These are phyloP conservation scores for Micrasema minimum DNA, from an alignment of 1,140 invertebrate species.

Conservation along the genomic window DNA sequence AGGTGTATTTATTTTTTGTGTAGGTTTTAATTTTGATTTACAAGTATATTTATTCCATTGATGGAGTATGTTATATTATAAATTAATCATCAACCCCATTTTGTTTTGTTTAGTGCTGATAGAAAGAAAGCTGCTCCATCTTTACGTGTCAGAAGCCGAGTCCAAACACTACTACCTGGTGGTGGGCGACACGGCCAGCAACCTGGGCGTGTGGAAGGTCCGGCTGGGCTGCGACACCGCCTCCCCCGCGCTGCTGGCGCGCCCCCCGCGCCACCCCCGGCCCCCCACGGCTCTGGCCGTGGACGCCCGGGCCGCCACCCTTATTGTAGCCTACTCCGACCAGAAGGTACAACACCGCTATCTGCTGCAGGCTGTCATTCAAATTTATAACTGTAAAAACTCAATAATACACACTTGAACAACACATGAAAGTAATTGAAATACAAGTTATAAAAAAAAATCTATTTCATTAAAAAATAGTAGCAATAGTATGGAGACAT, in stretches of 20 bases:
- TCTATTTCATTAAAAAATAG: no score
- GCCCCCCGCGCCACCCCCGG: conserved; percentile 74
- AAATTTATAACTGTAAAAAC: no score
- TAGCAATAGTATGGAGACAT: no score
- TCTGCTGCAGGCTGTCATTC: no score
- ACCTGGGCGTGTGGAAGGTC: conserved; percentile 71
- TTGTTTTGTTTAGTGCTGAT: conserved; percentile 64
- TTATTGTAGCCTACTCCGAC: conserved; percentile 78
- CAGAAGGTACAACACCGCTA: conserved; percentile 74
- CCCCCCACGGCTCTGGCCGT: conserved; percentile 74
- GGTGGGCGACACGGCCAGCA: conserved; percentile 69
- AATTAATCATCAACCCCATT: no score
- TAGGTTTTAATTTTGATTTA: no score
- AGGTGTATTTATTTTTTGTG: no score
- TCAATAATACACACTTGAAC: no score
- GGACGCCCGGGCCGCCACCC: conserved; percentile 65
- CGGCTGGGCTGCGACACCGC: conserved; percentile 58
- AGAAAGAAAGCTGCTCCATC: conserved; percentile 63
- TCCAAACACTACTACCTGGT: conserved; percentile 69
- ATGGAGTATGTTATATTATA: no score
- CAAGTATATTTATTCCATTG: no score
- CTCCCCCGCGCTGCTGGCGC: conserved; percentile 61
- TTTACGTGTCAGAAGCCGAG: conserved; percentile 64
- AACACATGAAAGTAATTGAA: no score
- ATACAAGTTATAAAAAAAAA: no score